Base-by-base conservation (phyloP, 2,797 vertebrate genomes). In the Sciurus carolinensis region DNA sequence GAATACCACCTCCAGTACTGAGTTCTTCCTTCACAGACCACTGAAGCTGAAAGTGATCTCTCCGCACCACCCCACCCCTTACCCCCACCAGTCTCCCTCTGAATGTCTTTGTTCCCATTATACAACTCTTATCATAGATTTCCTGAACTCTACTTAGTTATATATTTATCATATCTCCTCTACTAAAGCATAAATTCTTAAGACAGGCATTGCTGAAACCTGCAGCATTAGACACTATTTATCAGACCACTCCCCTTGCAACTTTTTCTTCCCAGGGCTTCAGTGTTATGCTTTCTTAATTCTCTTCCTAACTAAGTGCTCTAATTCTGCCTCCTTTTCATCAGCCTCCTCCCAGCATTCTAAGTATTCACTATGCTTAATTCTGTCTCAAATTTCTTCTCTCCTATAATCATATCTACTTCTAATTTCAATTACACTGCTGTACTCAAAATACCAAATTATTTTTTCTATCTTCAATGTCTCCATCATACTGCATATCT, bases 341-440 rank as follows among this genome's bases (percentile, higher is more conserved):
- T 42, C 42, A 14, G 71, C 1, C 3, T 39, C 0, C 8, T n/a
- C 4, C 33, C 57, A 0, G 33, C 14, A 47, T 8, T 30, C 7
- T 39, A 59, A 69, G 42, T 24, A 57, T 22, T 85, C 42, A 9
- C 13, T 8, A 52, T 47, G 57, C 80, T 62, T 14, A 57, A 88
- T n/a, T 62, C 91, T 15, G 36, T 54, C 90, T 83, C 39, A 3
- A 66, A 44, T 15, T 73, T 72, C 57, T 73, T 91, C 30, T 57
- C 18, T 44, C 11, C 11, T n/a, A 4, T 1, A 17, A 26, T 69
- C 26, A 64, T 39, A 67, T 33, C 36, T 54, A 30, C 54, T 47
- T 85, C 59, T 64, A 81, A 33, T 18, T 91, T 28, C 73, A 81
- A 24, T 18, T 14, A 28, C 9, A 28, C 12, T 62, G 50, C 18